These are phyloP conservation scores for Aegypius monachus DNA, from an alignment of 2,113 vertebrate species.

Conservation along the genomic window DNA sequence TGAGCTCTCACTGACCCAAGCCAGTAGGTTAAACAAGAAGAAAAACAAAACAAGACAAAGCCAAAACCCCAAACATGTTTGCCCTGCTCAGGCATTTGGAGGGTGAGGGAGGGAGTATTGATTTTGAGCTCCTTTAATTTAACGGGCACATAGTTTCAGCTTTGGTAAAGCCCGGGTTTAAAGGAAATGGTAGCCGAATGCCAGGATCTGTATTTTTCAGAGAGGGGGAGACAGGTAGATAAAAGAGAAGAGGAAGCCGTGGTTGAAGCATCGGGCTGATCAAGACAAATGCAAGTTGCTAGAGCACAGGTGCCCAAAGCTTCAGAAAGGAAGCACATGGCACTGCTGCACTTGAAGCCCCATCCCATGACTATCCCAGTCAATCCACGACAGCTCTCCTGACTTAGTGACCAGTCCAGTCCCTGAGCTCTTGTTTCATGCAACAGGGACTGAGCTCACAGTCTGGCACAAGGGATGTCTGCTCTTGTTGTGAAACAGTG, in stretches of 20 bases:
- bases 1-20: neutral
- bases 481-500: neutral
- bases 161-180: neutral
- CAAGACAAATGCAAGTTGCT: neutral
- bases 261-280: accelerated
- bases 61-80: neutral
- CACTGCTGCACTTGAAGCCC: neutral
- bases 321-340: neutral
- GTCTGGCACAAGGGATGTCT: neutral
- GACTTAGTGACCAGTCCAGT: neutral
- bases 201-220: neutral
- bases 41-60: neutral
- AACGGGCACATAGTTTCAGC: neutral
- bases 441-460: neutral
- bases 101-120: accelerated
- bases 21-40: neutral
- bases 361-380: neutral
- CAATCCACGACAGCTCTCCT: neutral
- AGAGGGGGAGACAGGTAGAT: accelerated
- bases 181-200: accelerated
- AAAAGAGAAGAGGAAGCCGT: accelerated
- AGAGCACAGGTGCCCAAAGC: neutral
- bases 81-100: neutral
- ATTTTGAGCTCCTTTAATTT: neutral
- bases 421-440: neutral